phyloP scores from a whole-genome alignment of 2,113 vertebrate species.

The Glaucidium brasilianum region DNA sequence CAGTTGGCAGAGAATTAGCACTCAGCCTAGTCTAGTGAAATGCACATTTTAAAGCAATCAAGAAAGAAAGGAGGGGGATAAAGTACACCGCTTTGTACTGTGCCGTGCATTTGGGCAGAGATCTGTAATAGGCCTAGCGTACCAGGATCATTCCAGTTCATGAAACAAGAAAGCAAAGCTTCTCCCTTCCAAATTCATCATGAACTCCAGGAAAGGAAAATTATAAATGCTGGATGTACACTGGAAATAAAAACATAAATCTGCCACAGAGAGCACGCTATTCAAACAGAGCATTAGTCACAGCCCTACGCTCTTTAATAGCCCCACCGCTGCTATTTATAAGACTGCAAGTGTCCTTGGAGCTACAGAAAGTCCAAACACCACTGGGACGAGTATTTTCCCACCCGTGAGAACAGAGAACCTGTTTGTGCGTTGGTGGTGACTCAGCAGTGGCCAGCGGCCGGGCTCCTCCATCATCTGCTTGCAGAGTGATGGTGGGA shows the following conservation, averaged over 20 bases:
- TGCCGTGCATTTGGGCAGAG: background rate
- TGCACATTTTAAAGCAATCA: background rate
- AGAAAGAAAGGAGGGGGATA: background rate
- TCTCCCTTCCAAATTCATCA: background rate
- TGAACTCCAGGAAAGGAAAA: background rate
- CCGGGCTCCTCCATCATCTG: background rate
- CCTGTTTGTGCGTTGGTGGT: background rate
- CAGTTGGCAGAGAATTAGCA: background rate
- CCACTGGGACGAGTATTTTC: background rate
- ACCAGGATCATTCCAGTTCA: background rate
- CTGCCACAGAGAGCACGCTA: background rate
- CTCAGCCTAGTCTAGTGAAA: background rate
- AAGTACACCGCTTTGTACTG: background rate
- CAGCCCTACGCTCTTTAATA: background rate
- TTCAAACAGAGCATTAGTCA: constrained; percentile 38
- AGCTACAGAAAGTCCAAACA: background rate
- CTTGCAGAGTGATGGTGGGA: background rate
- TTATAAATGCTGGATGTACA: background rate
- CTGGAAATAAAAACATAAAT: constrained; percentile 21
- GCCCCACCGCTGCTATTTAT: constrained; percentile 12
- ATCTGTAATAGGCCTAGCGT: background rate
- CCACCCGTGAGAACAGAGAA: constrained; percentile 1
- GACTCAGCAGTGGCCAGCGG: background rate
- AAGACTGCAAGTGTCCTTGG: background rate
- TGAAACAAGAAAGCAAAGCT: background rate